These are phyloP conservation scores for Leptinotarsa lineolata DNA, from an alignment of 1,140 invertebrate species.

Conservation along the genomic window DNA sequence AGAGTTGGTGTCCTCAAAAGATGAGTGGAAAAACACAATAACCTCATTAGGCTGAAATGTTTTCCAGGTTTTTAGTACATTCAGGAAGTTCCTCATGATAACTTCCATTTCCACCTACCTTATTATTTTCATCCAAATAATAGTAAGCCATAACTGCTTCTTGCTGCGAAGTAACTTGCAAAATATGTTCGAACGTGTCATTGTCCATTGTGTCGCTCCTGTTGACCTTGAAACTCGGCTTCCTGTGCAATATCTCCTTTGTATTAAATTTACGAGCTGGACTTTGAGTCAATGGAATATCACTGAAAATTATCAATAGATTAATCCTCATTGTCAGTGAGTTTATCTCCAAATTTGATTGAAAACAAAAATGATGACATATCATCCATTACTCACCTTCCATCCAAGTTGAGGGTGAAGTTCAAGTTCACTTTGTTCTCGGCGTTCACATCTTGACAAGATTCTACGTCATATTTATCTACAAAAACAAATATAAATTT, in stretches of 20 bases:
- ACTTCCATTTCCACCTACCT: conserved; percentile 53
- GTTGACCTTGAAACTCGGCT: conserved; percentile 59
- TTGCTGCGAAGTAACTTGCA: conserved; percentile 81
- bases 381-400: conserved; percentile 52
- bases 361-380: background rate
- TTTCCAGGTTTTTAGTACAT: too few relatives aligned
- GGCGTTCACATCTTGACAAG: conserved; percentile 52
- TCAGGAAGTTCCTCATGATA: too few relatives aligned
- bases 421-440: conserved; percentile 68
- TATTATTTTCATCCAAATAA: conserved; percentile 85
- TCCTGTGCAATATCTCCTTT: conserved; percentile 48
- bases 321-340: background rate
- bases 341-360: background rate
- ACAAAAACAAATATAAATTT: conserved; percentile 31
- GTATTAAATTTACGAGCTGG: conserved; percentile 44
- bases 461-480: conserved; percentile 57
- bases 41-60: too few relatives aligned
- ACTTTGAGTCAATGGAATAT: conserved; percentile 53
- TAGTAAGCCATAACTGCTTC: conserved; percentile 89
- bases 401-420: conserved; percentile 68
- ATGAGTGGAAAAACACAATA: too few relatives aligned
- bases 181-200: conserved; percentile 85
- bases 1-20: too few relatives aligned
- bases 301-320: conserved; percentile 48
- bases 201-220: conserved; percentile 60